Percentiles rank a stretch among this genome's conserved stretches.
These are phyloP conservation scores for Cephalopholis sonnerati DNA, from an alignment of 2,113 vertebrate genomes.

Conservation along the genomic window DNA sequence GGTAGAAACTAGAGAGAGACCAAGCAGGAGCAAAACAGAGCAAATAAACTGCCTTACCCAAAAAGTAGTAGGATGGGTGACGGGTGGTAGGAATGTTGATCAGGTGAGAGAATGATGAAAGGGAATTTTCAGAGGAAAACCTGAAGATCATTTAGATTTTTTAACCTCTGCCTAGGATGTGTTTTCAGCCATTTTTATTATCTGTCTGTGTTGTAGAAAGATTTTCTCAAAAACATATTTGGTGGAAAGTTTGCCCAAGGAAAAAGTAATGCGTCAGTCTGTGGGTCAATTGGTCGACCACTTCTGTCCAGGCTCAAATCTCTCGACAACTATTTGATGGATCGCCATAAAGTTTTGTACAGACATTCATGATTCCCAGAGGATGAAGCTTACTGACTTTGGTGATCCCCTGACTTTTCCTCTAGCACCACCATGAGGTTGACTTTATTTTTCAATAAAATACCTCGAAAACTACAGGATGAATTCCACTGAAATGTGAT, in stretches of 20 bases:
- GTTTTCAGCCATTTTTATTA: neutral
- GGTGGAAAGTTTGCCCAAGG: neutral
- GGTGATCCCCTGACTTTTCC: neutral
- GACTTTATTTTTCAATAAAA: neutral
- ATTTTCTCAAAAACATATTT: neutral
- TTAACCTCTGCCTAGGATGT: neutral
- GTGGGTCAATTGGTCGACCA: no score
- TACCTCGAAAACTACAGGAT: neutral
- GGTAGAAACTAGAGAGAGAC: conserved; percentile 25
- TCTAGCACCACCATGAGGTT: neutral
- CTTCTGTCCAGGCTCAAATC: neutral
- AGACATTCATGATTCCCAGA: neutral
- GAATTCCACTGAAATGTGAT: neutral
- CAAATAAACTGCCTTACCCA: conserved; percentile 52
- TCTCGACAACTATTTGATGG: neutral
- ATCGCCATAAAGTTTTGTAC: neutral
- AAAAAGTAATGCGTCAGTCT: neutral
- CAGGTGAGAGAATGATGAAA: conserved; percentile 17
- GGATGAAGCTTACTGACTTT: neutral
- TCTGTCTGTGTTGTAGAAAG: neutral
- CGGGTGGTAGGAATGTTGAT: conserved; percentile 35
- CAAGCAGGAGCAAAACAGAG: conserved; percentile 42
- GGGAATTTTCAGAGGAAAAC: neutral
- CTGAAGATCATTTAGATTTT: neutral
- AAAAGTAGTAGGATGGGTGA: conserved; percentile 25